Evolutionary conservation across 2,888 invertebrate species (phyloP).

Genomic region (Celastrina argiolus): DNA sequence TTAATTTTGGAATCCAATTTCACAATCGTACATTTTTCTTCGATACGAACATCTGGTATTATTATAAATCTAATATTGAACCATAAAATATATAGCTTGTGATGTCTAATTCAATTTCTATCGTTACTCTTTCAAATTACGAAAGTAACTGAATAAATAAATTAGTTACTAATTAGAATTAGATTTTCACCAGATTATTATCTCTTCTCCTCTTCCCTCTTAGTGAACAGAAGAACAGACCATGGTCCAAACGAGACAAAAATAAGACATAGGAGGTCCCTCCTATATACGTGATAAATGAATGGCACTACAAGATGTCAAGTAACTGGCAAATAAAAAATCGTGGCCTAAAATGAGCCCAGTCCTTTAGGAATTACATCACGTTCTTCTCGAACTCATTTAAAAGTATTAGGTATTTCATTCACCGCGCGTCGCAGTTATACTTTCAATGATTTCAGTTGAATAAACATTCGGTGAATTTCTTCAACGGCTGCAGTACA

Average conservation of each 20-base stretch:
- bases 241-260: no score
- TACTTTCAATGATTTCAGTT: neutral
- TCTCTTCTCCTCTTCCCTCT: no score
- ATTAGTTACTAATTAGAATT: neutral
- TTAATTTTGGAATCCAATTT: neutral
- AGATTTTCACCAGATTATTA: no score
- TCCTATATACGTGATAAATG: no score
- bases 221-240: no score
- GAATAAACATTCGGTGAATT: no score
- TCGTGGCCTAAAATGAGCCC: no score
- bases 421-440: neutral
- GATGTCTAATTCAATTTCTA: neutral
- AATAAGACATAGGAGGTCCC: no score
- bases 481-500: no score
- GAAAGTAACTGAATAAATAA: neutral
- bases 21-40: neutral
- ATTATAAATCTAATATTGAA: neutral
- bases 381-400: neutral
- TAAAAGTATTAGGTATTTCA: neutral
- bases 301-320: no score
- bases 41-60: neutral
- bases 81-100: neutral
- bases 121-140: neutral
- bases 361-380: no score
- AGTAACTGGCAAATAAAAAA: no score